Evolutionary conservation across 2,797 vertebrate species (phyloP).

Genomic region (Novumbra hubbsi): DNA sequence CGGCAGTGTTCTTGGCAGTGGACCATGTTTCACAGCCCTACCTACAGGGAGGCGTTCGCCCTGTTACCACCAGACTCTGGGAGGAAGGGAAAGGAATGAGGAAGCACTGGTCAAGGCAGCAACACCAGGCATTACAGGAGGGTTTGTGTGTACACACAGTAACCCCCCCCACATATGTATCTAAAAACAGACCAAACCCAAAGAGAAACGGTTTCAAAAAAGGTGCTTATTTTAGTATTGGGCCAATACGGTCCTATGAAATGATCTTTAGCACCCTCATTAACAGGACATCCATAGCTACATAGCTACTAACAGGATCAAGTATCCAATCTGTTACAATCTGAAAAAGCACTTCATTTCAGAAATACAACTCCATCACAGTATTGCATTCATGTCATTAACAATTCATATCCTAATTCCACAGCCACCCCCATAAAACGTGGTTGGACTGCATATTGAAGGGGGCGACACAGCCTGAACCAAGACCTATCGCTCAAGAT

Average conservation of each 20-base stretch:
- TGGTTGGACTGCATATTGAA: not conserved
- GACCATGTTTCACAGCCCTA: conserved; percentile 10
- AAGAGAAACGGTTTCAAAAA: no score
- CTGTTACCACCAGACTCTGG: conserved; percentile 1
- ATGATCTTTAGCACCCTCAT: no score
- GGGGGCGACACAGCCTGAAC: not conserved
- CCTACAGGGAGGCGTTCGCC: conserved; percentile 10
- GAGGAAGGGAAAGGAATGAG: conserved; percentile 40
- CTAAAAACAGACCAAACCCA: no score
- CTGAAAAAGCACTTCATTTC: not conserved
- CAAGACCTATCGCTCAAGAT: conserved; percentile 4
- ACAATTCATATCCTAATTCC: not conserved
- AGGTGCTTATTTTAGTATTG: no score
- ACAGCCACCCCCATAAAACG: not conserved
- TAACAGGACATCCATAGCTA: not conserved
- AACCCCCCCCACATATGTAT: not conserved
- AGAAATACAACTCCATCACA: not conserved
- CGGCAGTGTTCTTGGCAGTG: conserved; percentile 1
- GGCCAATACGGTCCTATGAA: no score
- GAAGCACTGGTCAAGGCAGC: conserved; percentile 11
- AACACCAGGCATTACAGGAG: conserved; percentile 5
- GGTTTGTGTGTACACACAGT: not conserved
- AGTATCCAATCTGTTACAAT: not conserved
- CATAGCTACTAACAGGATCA: no score
- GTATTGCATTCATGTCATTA: not conserved